Percentiles rank a stretch among this genome's conserved stretches.
Conservation (phyloP, 2,113 vertebrate species). For the Nerophis ophidion region DNA sequence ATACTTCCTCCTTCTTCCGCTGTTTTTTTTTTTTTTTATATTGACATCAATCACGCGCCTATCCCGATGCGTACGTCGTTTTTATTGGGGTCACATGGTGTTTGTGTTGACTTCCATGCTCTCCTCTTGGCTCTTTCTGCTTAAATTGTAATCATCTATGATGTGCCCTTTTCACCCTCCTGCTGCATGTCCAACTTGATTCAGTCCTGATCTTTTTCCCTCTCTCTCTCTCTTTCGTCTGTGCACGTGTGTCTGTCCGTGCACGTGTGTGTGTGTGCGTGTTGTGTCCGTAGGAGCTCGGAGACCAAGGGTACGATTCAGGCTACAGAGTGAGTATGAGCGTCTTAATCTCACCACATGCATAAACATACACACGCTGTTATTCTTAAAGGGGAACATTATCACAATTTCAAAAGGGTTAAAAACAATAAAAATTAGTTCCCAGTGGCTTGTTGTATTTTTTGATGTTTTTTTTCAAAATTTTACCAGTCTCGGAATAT, state of each 20-base stretch:
- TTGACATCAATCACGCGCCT: too few species aligned
- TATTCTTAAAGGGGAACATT: too few species aligned
- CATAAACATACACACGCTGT: background rate
- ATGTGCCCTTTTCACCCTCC: slow-evolving; percentile 1
- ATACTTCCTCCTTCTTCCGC: too few species aligned
- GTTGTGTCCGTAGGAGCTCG: slow-evolving; percentile 59
- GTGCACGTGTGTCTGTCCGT: slow-evolving; percentile 32
- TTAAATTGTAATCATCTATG: background rate
- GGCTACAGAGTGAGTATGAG: slow-evolving; percentile 71
- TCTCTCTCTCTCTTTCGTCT: slow-evolving; percentile 32
- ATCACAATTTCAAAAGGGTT: too few species aligned
- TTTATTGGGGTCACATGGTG: too few species aligned
- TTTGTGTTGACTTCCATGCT: background rate
- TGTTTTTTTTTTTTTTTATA: too few species aligned
- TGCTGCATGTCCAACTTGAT: slow-evolving; percentile 12
- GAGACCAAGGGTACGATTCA: slow-evolving; percentile 59
- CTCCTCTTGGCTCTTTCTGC: background rate
- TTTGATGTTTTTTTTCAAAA: too few species aligned
- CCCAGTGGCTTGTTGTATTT: too few species aligned
- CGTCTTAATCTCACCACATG: slow-evolving; percentile 7
- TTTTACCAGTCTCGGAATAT: too few species aligned
- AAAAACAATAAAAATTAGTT: too few species aligned
- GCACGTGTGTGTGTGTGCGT: slow-evolving; percentile 21
- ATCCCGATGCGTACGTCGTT: too few species aligned
- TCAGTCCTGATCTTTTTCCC: slow-evolving; percentile 26